These are phyloP conservation scores for Chaetodon auriga DNA, from an alignment of 2,113 vertebrate species.

Conservation along the genomic window DNA sequence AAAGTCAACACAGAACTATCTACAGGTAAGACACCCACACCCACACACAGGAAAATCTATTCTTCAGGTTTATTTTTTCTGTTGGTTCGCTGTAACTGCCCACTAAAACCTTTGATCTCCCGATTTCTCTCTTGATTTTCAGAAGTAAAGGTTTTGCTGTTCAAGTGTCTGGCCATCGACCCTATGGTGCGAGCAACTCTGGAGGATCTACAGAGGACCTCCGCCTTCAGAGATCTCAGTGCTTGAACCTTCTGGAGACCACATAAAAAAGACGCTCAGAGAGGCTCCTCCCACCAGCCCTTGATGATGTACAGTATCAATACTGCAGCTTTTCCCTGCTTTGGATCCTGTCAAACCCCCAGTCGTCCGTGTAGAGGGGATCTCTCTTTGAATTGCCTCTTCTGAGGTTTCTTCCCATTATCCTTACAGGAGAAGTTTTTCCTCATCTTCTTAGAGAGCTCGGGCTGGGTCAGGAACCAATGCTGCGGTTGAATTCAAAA, in stretches of 20 bases:
- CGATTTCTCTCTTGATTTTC: neutral
- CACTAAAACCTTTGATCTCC: neutral
- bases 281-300: too few relatives aligned
- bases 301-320: too few relatives aligned
- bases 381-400: too few relatives aligned
- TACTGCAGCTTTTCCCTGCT: too few relatives aligned
- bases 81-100: neutral
- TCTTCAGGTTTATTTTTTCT: neutral
- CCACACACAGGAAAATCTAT: neutral
- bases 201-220: neutral
- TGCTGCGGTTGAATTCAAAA: neutral
- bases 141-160: neutral
- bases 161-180: neutral
- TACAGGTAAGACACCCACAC: neutral
- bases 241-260: neutral
- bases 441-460: slow-evolving; percentile 8
- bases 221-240: neutral
- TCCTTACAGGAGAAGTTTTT: neutral
- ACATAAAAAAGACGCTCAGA: too few relatives aligned
- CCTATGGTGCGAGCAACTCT: neutral
- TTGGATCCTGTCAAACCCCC: too few relatives aligned
- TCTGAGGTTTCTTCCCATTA: neutral
- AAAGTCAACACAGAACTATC: neutral
- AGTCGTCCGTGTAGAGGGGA: too few relatives aligned
- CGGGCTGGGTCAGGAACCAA: neutral